Percentiles rank a stretch among this genome's conserved stretches.
These are phyloP conservation scores for Drosophila nasuta DNA, from an alignment of 1,140 invertebrate species.

Conservation along the genomic window DNA sequence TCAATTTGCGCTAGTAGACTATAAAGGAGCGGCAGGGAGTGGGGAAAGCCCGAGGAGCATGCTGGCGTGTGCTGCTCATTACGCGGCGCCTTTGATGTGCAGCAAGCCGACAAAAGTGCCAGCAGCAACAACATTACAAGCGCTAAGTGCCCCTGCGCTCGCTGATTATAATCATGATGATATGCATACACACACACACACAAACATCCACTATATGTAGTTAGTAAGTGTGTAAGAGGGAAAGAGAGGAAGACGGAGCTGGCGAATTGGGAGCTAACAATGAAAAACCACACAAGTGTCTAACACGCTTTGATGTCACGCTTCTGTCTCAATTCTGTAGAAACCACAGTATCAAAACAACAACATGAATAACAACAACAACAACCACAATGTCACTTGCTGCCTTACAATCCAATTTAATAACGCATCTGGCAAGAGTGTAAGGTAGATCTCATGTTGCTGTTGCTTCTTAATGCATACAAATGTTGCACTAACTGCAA, in stretches of 20 bases:
- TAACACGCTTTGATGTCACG: slow-evolving; percentile 48
- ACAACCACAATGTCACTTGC: background rate
- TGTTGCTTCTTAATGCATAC: slow-evolving; percentile 66
- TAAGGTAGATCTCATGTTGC: slow-evolving; percentile 46
- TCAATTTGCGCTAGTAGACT: slow-evolving; percentile 75
- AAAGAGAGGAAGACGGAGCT: no score
- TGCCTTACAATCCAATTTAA: slow-evolving; percentile 35
- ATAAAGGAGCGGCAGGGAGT: slow-evolving; percentile 15
- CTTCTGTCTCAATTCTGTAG: slow-evolving; percentile 10
- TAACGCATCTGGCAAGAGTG: slow-evolving; percentile 20
- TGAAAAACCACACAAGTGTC: slow-evolving; percentile 47
- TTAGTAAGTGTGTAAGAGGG: background rate
- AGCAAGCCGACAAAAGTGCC: slow-evolving; percentile 78
- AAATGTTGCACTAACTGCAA: slow-evolving; percentile 78
- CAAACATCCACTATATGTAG: slow-evolving; percentile 7
- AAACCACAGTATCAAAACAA: slow-evolving; percentile 17
- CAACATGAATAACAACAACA: background rate
- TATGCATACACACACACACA: slow-evolving; percentile 55
- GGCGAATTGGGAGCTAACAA: slow-evolving; percentile 26
- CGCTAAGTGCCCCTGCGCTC: slow-evolving; percentile 70
- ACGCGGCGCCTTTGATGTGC: slow-evolving; percentile 81
- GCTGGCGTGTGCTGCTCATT: slow-evolving; percentile 74
- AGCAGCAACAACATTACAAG: slow-evolving; percentile 74
- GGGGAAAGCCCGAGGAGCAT: slow-evolving; percentile 24
- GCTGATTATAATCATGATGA: slow-evolving; percentile 78